Evolutionary conservation across 2,888 invertebrate genomes (phyloP).

Genomic region (Drosophila mimetica): DNA sequence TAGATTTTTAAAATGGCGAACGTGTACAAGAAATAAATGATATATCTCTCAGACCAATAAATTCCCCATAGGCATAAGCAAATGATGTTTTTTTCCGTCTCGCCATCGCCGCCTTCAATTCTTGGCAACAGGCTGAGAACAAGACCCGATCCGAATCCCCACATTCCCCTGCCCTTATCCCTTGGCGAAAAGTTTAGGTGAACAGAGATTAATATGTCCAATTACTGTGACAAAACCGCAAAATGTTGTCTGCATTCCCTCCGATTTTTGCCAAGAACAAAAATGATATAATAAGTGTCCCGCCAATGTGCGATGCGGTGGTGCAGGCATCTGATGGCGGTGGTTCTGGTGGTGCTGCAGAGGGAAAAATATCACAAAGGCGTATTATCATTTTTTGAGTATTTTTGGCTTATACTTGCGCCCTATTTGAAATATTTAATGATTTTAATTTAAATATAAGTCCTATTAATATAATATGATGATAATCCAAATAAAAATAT

Average conservation of each 20-base stretch:
- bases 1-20: not conserved
- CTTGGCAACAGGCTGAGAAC: slow-evolving; percentile 63
- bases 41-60: slow-evolving; percentile 22
- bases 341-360: slow-evolving; percentile 20
- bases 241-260: slow-evolving; percentile 78
- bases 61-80: slow-evolving; percentile 58
- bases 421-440: too few species aligned
- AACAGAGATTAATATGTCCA: slow-evolving; percentile 84
- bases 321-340: slow-evolving; percentile 31
- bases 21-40: slow-evolving; percentile 16
- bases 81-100: slow-evolving; percentile 32
- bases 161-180: slow-evolving; percentile 10
- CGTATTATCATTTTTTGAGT: not conserved
- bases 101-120: slow-evolving; percentile 47
- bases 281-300: slow-evolving; percentile 75
- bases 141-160: slow-evolving; percentile 16
- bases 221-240: slow-evolving; percentile 84
- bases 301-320: slow-evolving; percentile 48
- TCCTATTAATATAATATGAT: too few species aligned
- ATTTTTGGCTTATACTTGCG: too few species aligned
- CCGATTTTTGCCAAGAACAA: slow-evolving; percentile 48
- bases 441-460: too few species aligned
- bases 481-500: too few species aligned
- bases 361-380: not conserved
- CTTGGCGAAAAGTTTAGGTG: slow-evolving; percentile 61